Evolutionary conservation across 1,140 invertebrate species (phyloP).

Genomic region (Linepithema humile): DNA sequence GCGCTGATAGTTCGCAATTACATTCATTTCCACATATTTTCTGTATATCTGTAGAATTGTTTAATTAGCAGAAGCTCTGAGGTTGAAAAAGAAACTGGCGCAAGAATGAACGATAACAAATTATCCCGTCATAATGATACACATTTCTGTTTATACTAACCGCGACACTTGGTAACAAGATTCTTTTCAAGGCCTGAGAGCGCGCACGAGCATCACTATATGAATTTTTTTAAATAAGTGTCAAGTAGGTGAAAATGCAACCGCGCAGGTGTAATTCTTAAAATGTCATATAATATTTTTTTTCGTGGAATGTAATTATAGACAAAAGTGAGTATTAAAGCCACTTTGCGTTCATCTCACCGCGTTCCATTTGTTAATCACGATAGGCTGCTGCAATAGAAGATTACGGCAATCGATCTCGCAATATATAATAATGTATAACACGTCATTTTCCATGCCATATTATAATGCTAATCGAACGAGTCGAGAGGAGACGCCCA

Average conservation of each 20-base stretch:
- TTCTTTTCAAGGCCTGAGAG: not conserved
- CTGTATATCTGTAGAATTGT: not conserved
- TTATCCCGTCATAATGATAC: not conserved
- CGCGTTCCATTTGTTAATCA: not conserved
- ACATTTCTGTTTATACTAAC: not conserved
- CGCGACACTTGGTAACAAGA: constrained; percentile 2
- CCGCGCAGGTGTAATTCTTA: not conserved
- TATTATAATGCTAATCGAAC: not conserved
- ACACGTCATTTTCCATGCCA: not conserved
- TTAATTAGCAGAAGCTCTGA: not conserved
- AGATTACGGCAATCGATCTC: not conserved
- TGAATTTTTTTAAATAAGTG: not conserved
- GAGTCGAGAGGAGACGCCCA: not conserved
- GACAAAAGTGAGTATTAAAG: not conserved
- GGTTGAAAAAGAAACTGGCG: not conserved
- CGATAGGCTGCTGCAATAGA: not conserved
- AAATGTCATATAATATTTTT: not conserved
- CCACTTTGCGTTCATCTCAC: not conserved
- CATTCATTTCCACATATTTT: not conserved
- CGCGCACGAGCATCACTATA: not conserved
- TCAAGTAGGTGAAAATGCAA: not conserved
- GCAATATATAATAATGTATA: constrained; percentile 5
- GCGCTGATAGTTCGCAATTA: not conserved
- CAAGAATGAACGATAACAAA: not conserved
- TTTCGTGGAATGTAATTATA: not conserved